Percentiles rank a stretch among this genome's conserved stretches.
Evolutionary conservation across 2,888 invertebrate genomes (phyloP).

Genomic region (Heteropelma amictum): DNA sequence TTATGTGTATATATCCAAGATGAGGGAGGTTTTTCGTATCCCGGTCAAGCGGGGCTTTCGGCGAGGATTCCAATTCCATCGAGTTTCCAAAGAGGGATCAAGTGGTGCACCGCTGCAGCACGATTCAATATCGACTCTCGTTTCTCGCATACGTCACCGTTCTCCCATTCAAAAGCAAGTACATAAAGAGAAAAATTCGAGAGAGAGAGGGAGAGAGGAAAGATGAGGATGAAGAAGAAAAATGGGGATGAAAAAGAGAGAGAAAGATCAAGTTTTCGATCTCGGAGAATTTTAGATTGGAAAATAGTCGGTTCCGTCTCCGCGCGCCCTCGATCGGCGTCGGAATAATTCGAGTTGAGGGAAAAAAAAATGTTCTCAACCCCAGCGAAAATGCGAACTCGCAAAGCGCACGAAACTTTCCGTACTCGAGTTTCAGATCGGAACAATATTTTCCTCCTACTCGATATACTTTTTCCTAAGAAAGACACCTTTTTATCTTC

Average conservation of each 20-base stretch:
- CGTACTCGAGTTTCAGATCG: background rate
- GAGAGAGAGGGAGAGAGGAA: constrained; percentile 13
- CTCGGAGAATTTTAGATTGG: constrained; percentile 25
- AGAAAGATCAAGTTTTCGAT: constrained; percentile 20
- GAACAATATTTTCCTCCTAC: constrained; percentile 5
- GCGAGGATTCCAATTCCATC: constrained; percentile 57
- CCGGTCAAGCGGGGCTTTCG: constrained; percentile 74
- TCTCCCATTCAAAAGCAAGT: constrained; percentile 22
- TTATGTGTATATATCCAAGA: constrained; percentile 27
- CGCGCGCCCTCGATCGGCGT: constrained; percentile 18
- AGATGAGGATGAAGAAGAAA: constrained; percentile 23
- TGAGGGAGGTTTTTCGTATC: constrained; percentile 71
- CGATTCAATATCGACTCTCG: constrained; percentile 52
- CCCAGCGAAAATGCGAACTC: too few relatives aligned
- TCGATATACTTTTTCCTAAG: background rate
- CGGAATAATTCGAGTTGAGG: constrained; percentile 8
- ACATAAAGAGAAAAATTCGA: constrained; percentile 25
- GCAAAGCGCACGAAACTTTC: too few relatives aligned
- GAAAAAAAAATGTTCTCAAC: constrained; percentile 3
- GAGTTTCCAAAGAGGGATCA: constrained; percentile 64
- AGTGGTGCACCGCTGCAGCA: constrained; percentile 60
- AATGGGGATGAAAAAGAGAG: background rate
- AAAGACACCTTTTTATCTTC: constrained; percentile 1
- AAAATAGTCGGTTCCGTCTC: constrained; percentile 23
- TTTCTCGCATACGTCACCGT: constrained; percentile 41